Percentiles rank a stretch among this genome's conserved stretches.
These are phyloP conservation scores for Pycnomerus fuliginosus DNA, from an alignment of 2,888 invertebrate species.

Conservation along the genomic window DNA sequence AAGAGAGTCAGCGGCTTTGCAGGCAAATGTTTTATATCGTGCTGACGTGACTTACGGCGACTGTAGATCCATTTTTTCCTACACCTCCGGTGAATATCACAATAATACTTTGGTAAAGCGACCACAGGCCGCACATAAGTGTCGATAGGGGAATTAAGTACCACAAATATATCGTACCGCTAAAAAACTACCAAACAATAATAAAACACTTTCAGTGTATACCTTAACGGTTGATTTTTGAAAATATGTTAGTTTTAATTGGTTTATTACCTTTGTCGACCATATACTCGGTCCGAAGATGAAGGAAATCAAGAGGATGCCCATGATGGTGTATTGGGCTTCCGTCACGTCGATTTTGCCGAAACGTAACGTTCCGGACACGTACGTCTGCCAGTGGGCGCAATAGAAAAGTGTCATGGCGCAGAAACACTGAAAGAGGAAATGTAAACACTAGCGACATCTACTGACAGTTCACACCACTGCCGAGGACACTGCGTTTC, in stretches of 20 bases:
- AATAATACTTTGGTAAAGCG: slow-evolving; percentile 71
- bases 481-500: too few species aligned
- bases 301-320: slow-evolving; percentile 83
- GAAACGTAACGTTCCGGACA: slow-evolving; percentile 89
- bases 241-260: too few species aligned
- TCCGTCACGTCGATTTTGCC: slow-evolving; percentile 97
- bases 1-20: slow-evolving; percentile 10
- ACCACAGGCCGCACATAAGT: slow-evolving; percentile 68
- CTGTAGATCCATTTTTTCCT: slow-evolving; percentile 96
- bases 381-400: slow-evolving; percentile 99
- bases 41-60: slow-evolving; percentile 75
- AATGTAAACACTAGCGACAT: too few species aligned
- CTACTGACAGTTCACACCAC: too few species aligned
- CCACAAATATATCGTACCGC: slow-evolving; percentile 71
- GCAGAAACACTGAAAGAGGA: slow-evolving; percentile 86
- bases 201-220: too few species aligned
- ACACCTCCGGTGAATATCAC: slow-evolving; percentile 78
- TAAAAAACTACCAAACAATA: slow-evolving; percentile 52
- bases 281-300: slow-evolving; percentile 85
- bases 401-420: slow-evolving; percentile 96
- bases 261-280: slow-evolving; percentile 66
- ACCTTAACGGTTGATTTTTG: too few species aligned
- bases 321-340: slow-evolving; percentile 92
- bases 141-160: slow-evolving; percentile 76
- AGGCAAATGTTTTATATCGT: slow-evolving; percentile 12